Conservation (phyloP, 2,113 vertebrate genomes). For the Vulpes ferrilata region DNA sequence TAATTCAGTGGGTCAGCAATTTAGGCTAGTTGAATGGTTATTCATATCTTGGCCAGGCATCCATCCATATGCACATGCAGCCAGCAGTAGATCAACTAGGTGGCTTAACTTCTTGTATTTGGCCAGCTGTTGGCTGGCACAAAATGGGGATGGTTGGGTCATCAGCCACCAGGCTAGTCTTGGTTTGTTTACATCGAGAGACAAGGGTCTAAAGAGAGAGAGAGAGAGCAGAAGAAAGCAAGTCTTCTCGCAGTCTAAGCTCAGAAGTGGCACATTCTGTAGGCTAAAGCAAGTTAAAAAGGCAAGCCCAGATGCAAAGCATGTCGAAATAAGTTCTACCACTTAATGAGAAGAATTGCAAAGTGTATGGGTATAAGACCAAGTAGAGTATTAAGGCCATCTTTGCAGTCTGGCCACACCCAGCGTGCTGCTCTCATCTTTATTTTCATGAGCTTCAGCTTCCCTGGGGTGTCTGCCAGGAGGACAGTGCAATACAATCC, state of each 20-base stretch:
- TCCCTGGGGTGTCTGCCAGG: not conserved
- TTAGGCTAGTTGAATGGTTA: not conserved
- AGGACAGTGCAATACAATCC: not conserved
- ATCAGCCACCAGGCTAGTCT: not conserved
- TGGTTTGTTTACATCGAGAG: not conserved
- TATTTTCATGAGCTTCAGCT: not conserved
- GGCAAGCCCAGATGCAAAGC: not conserved
- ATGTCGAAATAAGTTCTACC: not conserved
- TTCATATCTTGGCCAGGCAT: not conserved
- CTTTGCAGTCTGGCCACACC: not conserved
- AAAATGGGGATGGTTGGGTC: not conserved
- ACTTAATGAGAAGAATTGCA: not conserved
- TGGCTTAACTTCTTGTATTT: not conserved
- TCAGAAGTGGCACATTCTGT: not conserved
- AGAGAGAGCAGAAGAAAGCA: not conserved
- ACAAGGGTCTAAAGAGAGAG: not conserved
- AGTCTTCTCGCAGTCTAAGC: not conserved
- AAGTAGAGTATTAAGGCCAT: not conserved
- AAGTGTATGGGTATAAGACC: not conserved
- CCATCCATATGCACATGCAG: too few relatives aligned
- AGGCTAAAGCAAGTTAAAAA: not conserved
- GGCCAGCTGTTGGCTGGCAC: not conserved
- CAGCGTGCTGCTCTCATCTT: not conserved
- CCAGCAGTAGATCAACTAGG: not conserved
- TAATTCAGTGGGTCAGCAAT: not conserved